These are phyloP conservation scores for Chloebia gouldiae DNA, from an alignment of 2,113 vertebrate genomes.

Conservation along the genomic window DNA sequence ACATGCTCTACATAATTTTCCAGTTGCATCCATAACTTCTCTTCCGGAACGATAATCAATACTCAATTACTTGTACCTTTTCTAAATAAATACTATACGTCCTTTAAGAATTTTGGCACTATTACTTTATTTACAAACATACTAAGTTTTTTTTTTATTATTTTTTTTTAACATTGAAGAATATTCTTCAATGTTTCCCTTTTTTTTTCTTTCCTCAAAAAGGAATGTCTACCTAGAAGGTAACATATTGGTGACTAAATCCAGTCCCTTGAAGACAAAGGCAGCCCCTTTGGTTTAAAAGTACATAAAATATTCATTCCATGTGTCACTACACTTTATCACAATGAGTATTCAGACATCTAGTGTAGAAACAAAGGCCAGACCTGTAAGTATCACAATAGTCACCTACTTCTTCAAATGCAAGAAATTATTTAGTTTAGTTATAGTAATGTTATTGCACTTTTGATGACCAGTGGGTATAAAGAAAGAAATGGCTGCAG, in stretches of 20 bases:
- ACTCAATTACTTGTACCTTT: not conserved
- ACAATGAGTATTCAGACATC: not conserved
- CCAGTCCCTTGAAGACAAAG: not conserved
- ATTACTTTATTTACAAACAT: not conserved
- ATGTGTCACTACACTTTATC: not conserved
- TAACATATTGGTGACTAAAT: not conserved
- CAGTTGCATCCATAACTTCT: not conserved
- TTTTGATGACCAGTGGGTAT: not conserved
- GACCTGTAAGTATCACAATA: not conserved
- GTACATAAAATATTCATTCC: not conserved
- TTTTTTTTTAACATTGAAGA: not conserved
- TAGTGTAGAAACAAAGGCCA: not conserved
- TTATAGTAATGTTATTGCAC: not conserved
- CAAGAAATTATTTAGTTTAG: not conserved
- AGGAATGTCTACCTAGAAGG: not conserved
- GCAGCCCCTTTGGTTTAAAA: not conserved
- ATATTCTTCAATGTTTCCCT: not conserved
- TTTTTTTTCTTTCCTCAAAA: not conserved
- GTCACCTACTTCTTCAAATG: not conserved
- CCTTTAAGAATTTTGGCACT: not conserved
- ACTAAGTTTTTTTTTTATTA: not conserved
- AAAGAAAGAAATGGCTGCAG: not conserved
- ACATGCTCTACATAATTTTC: not conserved
- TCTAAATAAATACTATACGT: not conserved
- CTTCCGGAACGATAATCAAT: not conserved